These are phyloP conservation scores for Sipunculus nudus DNA, from an alignment of 2,888 invertebrate genomes.

Conservation along the genomic window DNA sequence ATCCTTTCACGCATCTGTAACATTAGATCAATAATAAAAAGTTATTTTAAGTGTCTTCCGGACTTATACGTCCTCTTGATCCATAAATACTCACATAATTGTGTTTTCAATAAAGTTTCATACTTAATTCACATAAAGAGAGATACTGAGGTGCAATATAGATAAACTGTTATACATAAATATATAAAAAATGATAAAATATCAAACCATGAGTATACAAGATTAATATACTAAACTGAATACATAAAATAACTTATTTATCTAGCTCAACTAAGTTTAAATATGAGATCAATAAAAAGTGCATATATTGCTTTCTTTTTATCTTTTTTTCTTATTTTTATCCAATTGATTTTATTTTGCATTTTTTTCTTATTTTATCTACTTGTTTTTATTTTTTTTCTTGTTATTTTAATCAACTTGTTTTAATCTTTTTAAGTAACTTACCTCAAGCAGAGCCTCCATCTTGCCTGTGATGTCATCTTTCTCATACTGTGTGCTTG, in stretches of 20 bases:
- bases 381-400: too few species aligned
- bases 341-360: constrained; percentile 11
- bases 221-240: too few species aligned
- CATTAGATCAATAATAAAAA: neutral
- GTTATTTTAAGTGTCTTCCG: too few species aligned
- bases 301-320: constrained; percentile 19
- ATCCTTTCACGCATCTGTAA: neutral
- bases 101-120: neutral
- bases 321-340: constrained; percentile 5
- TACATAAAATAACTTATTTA: too few species aligned
- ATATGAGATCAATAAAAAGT: neutral
- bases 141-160: too few species aligned
- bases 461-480: constrained; percentile 46
- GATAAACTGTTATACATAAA: too few species aligned
- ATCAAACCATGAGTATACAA: too few species aligned
- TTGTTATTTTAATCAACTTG: neutral
- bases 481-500: constrained; percentile 46
- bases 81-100: neutral
- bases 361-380: constrained; percentile 6
- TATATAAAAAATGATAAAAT: too few species aligned
- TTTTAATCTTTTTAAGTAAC: constrained; percentile 38
- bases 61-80: neutral
- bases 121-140: neutral
- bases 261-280: too few species aligned
- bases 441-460: constrained; percentile 27